Percentiles rank a stretch among this genome's conserved stretches.
These are phyloP conservation scores for Neodiprion fabricii DNA, from an alignment of 1,140 invertebrate species.

Conservation along the genomic window DNA sequence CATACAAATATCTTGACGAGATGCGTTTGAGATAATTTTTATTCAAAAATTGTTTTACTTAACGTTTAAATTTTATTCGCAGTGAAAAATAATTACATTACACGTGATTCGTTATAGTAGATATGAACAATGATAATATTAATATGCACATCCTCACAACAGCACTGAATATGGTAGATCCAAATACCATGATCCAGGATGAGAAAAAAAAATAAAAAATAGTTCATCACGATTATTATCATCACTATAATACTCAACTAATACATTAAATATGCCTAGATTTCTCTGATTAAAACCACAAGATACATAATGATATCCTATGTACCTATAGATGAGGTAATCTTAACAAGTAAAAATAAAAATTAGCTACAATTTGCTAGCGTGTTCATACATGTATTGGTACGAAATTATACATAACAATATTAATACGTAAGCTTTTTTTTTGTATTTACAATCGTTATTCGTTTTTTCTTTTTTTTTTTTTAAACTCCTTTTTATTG, in stretches of 20 bases:
- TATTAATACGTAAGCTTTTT: conserved; percentile 43
- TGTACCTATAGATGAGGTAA: background rate
- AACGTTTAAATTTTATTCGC: background rate
- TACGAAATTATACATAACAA: conserved; percentile 26
- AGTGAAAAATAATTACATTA: conserved; percentile 6
- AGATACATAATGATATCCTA: background rate
- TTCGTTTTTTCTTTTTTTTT: conserved; percentile 33
- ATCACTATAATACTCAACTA: background rate
- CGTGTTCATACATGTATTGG: background rate
- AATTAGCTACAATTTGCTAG: conserved; percentile 9
- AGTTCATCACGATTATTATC: background rate
- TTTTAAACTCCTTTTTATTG: conserved; percentile 22
- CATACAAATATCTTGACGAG: too few relatives aligned
- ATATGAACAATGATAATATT: background rate
- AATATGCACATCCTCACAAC: background rate
- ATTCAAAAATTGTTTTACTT: background rate
- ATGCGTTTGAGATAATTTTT: background rate
- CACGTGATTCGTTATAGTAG: background rate
- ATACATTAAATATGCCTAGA: background rate
- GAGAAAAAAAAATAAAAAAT: background rate
- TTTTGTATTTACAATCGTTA: conserved; percentile 45
- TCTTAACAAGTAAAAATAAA: background rate
- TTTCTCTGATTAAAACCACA: background rate
- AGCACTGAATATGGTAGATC: background rate
- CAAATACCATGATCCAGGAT: background rate